These are phyloP conservation scores for Vimba vimba DNA, from an alignment of 2,113 vertebrate genomes.

Conservation along the genomic window DNA sequence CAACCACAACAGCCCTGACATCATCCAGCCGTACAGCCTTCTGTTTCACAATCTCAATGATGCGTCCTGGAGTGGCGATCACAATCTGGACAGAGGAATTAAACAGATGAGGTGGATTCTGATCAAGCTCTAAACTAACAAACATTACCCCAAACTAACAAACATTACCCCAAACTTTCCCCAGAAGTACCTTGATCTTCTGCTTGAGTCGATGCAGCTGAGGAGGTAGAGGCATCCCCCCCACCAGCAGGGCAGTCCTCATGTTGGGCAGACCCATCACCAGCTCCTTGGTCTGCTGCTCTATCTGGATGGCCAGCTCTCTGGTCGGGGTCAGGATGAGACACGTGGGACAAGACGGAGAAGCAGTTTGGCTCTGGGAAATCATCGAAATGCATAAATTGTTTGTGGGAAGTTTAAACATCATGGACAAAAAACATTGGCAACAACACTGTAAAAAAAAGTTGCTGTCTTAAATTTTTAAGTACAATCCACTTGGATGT, in stretches of 20 bases:
- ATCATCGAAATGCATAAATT: neutral
- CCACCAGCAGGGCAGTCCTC: slow-evolving; percentile 91
- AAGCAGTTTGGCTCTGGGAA: slow-evolving; percentile 60
- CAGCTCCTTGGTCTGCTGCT: slow-evolving; percentile 90
- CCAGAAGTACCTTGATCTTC: slow-evolving; percentile 84
- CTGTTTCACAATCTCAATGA: slow-evolving; percentile 91
- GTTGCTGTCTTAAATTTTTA: too few relatives aligned
- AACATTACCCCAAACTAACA: neutral
- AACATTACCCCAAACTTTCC: neutral
- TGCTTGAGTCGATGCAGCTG: slow-evolving; percentile 91
- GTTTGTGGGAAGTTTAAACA: neutral
- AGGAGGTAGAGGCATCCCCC: slow-evolving; percentile 89
- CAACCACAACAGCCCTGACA: slow-evolving; percentile 87
- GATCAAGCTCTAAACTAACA: neutral
- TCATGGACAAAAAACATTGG: neutral
- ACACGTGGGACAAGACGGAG: slow-evolving; percentile 69
- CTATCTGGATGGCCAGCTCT: slow-evolving; percentile 95
- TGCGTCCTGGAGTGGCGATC: slow-evolving; percentile 93
- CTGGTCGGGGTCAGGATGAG: slow-evolving; percentile 92
- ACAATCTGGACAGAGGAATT: slow-evolving; percentile 77
- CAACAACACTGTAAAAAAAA: too few relatives aligned
- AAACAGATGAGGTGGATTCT: neutral
- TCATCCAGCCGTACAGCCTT: slow-evolving; percentile 78
- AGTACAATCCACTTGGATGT: too few relatives aligned
- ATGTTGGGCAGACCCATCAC: slow-evolving; percentile 87